Percentiles rank a stretch among this genome's conserved stretches.
Conservation (phyloP, 2,888 invertebrate genomes). For the Trachelus stipa region DNA sequence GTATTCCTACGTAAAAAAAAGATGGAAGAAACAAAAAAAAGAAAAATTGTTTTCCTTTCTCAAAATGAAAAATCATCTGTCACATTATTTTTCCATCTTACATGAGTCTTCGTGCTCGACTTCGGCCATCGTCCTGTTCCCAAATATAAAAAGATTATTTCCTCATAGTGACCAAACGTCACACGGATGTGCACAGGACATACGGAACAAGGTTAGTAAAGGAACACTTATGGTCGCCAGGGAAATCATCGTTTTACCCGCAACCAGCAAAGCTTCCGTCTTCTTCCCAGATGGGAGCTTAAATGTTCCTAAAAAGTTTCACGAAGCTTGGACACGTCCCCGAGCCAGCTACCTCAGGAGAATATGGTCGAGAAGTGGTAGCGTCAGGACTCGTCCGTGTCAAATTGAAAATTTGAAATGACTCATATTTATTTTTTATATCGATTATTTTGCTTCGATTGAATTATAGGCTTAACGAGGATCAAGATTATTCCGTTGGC, state of each 20-base stretch:
- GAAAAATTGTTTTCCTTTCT: not conserved
- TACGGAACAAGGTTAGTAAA: not conserved
- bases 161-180: not conserved
- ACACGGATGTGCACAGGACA: not conserved
- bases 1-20: not conserved
- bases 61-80: not conserved
- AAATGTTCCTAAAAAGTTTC: not conserved
- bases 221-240: conserved; percentile 41
- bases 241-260: conserved; percentile 42
- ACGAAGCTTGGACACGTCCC: not conserved
- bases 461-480: not conserved
- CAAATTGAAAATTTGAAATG: not conserved
- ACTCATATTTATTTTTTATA: not conserved
- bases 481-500: not conserved
- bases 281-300: conserved; percentile 38
- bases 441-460: not conserved
- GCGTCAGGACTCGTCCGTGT: not conserved
- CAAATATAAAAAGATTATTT: not conserved
- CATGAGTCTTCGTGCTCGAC: not conserved
- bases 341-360: not conserved
- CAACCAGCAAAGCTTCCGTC: conserved; percentile 26
- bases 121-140: not conserved
- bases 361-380: not conserved
- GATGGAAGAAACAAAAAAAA: not conserved
- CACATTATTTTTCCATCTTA: not conserved